Evolutionary conservation across 2,888 invertebrate species (phyloP), one percentile per base, ranked within the genome.

Genomic region (Physocephala rufipes): DNA sequence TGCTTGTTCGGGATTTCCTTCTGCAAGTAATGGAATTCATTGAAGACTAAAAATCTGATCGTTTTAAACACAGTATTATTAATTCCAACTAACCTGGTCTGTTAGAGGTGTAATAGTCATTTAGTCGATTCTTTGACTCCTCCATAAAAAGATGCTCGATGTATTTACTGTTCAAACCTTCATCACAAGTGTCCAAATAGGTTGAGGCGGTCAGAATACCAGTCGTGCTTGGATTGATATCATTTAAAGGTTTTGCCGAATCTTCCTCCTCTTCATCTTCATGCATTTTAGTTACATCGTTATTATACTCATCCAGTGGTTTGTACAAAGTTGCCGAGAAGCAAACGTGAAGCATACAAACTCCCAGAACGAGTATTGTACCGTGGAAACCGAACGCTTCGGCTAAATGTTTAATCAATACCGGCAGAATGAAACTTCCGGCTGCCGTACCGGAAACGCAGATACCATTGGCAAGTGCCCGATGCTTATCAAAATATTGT

Each of bases 361-460:
- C 92, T 0, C 90, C 92, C 36, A 93, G 84, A 12, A 93, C 86
- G 1, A 93, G 85, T 15, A 92, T 88, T 13, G 92, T 92, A 2
- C 93, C 93, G 79, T 92, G 91, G 66, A 93, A 89, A 5, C 93
- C 93, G 75, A 91, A 93, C 75, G 88, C 88, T 67, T 90, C 90
- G 0, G 92, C 90, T 30, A 93, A 85, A 70, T 89, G 89, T 79
- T 92, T 91, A 36, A 93, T 91, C 62, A 93, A 83, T 81, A 93
- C 90, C 0, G 93, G 93, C 72, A 93, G 90, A 2, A 93, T 91
- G 79, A 93, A 92, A 80, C 93, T 92, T 1, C 93, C 93, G 0
- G 92, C 91, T 0, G 93, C 93, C 4, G 93, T 93, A 74, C 93
- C 93, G 58, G 93, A 93, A 72, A 93, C 92, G 79, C 93, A 93